These are phyloP conservation scores for Euborellia annulipes DNA, from an alignment of 1,140 invertebrate genomes.

Conservation along the genomic window DNA sequence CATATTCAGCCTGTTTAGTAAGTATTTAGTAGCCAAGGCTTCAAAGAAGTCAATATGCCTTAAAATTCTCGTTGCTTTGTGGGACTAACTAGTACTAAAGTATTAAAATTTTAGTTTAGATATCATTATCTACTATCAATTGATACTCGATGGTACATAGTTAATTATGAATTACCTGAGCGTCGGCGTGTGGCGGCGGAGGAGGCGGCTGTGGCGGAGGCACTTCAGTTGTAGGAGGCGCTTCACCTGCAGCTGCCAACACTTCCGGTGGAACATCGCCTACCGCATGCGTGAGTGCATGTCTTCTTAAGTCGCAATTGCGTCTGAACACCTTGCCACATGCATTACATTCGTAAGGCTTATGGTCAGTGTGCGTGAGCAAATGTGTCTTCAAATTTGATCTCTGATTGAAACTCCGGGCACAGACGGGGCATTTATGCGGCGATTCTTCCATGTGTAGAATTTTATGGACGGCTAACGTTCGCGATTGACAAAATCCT, in stretches of 20 bases:
- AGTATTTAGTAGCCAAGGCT: too few species aligned
- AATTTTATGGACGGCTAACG: slow-evolving; percentile 85
- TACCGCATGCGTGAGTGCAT: slow-evolving; percentile 70
- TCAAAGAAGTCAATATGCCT: too few species aligned
- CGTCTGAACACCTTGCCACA: slow-evolving; percentile 77
- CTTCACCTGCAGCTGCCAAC: slow-evolving; percentile 33
- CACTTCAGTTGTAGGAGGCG: neutral
- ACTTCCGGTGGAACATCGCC: slow-evolving; percentile 58
- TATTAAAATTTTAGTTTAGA: too few species aligned
- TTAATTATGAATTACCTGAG: too few species aligned
- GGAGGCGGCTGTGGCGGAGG: slow-evolving; percentile 24
- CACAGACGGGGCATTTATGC: slow-evolving; percentile 81
- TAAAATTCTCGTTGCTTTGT: too few species aligned
- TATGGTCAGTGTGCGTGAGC: slow-evolving; percentile 88
- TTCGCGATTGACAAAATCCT: slow-evolving; percentile 89
- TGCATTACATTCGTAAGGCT: slow-evolving; percentile 80
- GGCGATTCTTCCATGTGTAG: slow-evolving; percentile 83
- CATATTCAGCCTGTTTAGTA: too few species aligned
- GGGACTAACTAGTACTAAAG: too few species aligned
- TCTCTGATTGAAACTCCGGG: slow-evolving; percentile 75
- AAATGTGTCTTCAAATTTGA: slow-evolving; percentile 86
- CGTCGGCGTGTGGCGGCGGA: slow-evolving; percentile 24
- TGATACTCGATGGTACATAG: too few species aligned
- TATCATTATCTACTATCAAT: too few species aligned
- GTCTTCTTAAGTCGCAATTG: slow-evolving; percentile 69